Evolutionary conservation across 2,888 invertebrate species (phyloP).

Genomic region (Synergus japonicus): DNA sequence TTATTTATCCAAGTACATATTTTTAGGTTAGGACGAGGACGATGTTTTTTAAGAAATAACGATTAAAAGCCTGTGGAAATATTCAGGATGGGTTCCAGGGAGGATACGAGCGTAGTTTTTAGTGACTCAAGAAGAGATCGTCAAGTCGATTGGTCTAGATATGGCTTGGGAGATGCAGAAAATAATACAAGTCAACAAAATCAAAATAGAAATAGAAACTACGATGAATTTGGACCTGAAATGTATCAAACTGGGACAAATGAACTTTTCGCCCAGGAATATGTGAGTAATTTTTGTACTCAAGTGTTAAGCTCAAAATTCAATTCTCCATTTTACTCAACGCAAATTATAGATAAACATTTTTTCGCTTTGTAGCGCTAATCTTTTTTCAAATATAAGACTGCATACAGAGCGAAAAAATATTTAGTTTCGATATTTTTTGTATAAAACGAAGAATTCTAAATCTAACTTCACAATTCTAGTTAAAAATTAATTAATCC

Average conservation of each 20-base stretch:
- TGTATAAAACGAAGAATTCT: no score
- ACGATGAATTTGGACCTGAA: slow-evolving; percentile 87
- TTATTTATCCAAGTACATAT: neutral
- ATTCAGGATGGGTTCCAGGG: slow-evolving; percentile 24
- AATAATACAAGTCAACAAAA: slow-evolving; percentile 79
- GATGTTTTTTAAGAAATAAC: slow-evolving; percentile 25
- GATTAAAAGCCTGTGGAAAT: neutral
- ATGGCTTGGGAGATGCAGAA: slow-evolving; percentile 78
- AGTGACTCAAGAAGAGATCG: slow-evolving; percentile 58
- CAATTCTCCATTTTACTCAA: no score
- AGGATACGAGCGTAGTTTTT: slow-evolving; percentile 8
- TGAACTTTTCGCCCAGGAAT: slow-evolving; percentile 94
- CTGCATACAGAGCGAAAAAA: no score
- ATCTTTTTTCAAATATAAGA: no score
- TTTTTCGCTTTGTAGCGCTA: no score
- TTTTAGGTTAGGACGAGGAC: neutral
- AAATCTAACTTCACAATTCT: no score
- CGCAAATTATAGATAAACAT: no score
- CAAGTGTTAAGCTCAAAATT: no score
- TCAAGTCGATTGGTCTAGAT: slow-evolving; percentile 80
- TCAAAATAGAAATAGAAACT: slow-evolving; percentile 82
- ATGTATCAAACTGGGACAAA: slow-evolving; percentile 93
- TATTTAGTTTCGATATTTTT: no score
- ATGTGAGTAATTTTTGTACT: slow-evolving; percentile 79
- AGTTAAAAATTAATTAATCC: no score